A percentile compares a stretch with the other conserved stretches of the same genome.
These are phyloP conservation scores for Ceratothoa steindachneri DNA, from an alignment of 2,888 invertebrate genomes.

Conservation along the genomic window DNA sequence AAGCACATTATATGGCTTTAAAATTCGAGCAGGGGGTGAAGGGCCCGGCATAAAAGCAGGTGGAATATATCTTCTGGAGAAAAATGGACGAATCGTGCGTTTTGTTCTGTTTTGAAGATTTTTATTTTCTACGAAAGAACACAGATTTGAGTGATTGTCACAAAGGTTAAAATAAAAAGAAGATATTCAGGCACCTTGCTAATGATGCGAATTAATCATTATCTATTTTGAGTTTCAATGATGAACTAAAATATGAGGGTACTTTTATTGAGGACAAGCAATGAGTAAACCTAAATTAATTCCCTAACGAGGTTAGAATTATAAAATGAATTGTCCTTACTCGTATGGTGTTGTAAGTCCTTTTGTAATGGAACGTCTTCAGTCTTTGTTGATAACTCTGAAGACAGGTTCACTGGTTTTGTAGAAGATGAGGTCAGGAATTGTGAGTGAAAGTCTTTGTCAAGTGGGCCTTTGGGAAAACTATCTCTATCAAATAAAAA, in stretches of 20 bases:
- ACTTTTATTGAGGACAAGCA: no score
- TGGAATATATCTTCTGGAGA: neutral
- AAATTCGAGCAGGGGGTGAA: slow-evolving; percentile 4
- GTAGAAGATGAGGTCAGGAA: neutral
- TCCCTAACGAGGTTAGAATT: no score
- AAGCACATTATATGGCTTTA: neutral
- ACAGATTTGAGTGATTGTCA: neutral
- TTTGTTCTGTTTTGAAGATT: neutral
- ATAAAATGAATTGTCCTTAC: neutral
- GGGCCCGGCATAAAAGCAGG: slow-evolving; percentile 4
- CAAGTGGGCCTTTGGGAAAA: neutral
- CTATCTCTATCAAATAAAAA: no score
- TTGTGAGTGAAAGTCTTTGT: neutral
- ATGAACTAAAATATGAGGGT: no score
- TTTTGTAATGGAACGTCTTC: neutral
- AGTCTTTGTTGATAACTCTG: neutral
- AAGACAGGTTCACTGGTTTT: neutral
- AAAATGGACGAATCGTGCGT: neutral
- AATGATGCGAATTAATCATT: no score
- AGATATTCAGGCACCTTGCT: no score
- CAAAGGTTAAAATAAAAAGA: no score
- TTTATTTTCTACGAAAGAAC: neutral
- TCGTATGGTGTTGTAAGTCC: neutral
- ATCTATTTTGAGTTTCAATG: no score
- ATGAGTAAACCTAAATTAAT: no score